phyloP scores from a whole-genome alignment of 2,888 invertebrate genomes.

The Coleophora flavipennella region DNA sequence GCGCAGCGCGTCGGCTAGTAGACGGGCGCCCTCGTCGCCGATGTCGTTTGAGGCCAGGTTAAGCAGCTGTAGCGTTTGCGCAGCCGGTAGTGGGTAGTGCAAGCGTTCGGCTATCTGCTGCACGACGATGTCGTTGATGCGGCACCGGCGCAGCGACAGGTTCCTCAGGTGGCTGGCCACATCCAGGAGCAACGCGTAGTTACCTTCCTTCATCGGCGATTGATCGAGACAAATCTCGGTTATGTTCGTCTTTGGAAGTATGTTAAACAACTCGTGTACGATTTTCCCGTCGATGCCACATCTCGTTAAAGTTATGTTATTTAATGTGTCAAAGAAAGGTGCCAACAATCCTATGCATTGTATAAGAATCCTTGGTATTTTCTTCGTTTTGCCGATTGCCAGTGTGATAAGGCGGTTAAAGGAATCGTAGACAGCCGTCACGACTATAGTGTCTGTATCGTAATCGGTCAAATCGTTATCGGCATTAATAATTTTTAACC shows the following conservation, averaged over 20 bases:
- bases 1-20: conserved; percentile 33
- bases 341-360: conserved; percentile 27
- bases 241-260: conserved; percentile 26
- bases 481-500: conserved; percentile 1
- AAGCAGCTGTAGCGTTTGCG: conserved; percentile 26
- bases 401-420: conserved; percentile 30
- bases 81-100: conserved; percentile 21
- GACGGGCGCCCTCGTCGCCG: conserved; percentile 40
- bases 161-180: conserved; percentile 18
- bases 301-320: conserved; percentile 26
- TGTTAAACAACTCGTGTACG: conserved; percentile 33
- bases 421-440: conserved; percentile 28
- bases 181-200: conserved; percentile 30
- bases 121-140: conserved; percentile 31
- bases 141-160: conserved; percentile 36
- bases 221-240: conserved; percentile 38
- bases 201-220: conserved; percentile 23
- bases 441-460: conserved; percentile 8
- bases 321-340: conserved; percentile 22
- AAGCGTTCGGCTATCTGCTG: conserved; percentile 28
- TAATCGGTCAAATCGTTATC: conserved; percentile 1
- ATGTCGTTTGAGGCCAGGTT: conserved; percentile 47
- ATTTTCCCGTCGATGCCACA: conserved; percentile 26
- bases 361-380: conserved; percentile 26
- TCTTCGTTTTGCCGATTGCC: conserved; percentile 17